A percentile compares a stretch with the other conserved stretches of the same genome.
Conservation (phyloP, 2,888 invertebrate genomes). For the Trimorus sp. region DNA sequence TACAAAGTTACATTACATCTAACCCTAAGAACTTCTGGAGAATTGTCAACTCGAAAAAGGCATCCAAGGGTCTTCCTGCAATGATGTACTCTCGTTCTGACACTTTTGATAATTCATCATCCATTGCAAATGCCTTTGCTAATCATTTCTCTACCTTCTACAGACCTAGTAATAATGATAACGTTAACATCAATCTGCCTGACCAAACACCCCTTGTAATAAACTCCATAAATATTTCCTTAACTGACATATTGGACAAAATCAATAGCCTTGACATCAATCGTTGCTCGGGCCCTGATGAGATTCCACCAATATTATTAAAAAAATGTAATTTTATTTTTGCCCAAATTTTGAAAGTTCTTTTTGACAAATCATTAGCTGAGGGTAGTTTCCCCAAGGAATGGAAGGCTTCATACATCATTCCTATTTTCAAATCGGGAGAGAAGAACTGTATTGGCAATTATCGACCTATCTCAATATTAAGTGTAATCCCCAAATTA, state of each 20-base stretch:
- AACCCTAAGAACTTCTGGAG: background rate
- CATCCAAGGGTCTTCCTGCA: background rate
- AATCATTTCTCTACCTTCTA: no score
- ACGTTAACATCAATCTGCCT: no score
- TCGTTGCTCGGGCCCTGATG: conserved; percentile 5
- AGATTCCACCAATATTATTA: background rate
- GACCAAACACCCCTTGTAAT: background rate
- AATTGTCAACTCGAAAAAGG: background rate
- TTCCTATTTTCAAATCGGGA: conserved; percentile 9
- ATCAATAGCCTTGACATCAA: background rate
- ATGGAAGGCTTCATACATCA: conserved; percentile 18
- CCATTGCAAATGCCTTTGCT: background rate
- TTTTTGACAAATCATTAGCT: conserved; percentile 13
- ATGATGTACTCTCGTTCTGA: background rate
- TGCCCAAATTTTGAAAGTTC: background rate
- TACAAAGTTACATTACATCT: background rate
- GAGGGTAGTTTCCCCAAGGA: background rate
- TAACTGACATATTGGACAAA: conserved; percentile 1
- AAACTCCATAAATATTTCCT: background rate
- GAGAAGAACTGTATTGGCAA: conserved; percentile 6
- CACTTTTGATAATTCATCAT: background rate
- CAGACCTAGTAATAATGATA: no score
- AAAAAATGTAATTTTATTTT: background rate
- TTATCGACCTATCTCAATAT: background rate
- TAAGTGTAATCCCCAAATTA: no score